A percentile compares a stretch with the other conserved stretches of the same genome.
phyloP scores from a whole-genome alignment of 2,888 invertebrate genomes.

The Magallana nippona region DNA sequence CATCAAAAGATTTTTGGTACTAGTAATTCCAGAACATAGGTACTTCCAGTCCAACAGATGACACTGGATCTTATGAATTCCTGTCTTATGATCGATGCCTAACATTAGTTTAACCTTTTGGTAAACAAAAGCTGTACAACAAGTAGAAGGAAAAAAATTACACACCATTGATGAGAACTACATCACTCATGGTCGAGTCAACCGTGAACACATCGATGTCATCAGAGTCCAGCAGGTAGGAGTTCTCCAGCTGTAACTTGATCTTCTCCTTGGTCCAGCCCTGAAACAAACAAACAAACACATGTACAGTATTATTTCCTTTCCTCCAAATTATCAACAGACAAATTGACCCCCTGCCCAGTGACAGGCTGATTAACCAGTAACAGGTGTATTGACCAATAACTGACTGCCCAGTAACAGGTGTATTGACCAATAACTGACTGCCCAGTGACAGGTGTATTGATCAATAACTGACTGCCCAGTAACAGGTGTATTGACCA shows the following conservation, averaged over 20 bases:
- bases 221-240: slow-evolving; percentile 82
- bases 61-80: too few relatives aligned
- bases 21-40: too few relatives aligned
- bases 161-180: slow-evolving; percentile 83
- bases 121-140: too few relatives aligned
- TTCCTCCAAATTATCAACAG: not conserved
- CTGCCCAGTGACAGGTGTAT: too few relatives aligned
- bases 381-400: not conserved
- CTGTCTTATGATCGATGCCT: too few relatives aligned
- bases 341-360: not conserved
- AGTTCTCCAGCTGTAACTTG: slow-evolving; percentile 83
- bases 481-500: too few relatives aligned
- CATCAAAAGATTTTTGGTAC: too few relatives aligned
- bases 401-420: too few relatives aligned
- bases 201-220: slow-evolving; percentile 58
- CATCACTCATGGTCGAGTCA: slow-evolving; percentile 81
- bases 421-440: too few relatives aligned
- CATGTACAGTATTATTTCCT: not conserved
- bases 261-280: slow-evolving; percentile 83
- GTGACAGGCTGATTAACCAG: not conserved
- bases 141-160: not conserved
- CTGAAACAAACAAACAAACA: slow-evolving; percentile 77
- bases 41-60: too few relatives aligned
- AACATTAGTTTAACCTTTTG: too few relatives aligned
- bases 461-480: too few relatives aligned